Base-by-base conservation (phyloP, 2,113 vertebrate genomes). In the Neolamprologus brichardi region DNA sequence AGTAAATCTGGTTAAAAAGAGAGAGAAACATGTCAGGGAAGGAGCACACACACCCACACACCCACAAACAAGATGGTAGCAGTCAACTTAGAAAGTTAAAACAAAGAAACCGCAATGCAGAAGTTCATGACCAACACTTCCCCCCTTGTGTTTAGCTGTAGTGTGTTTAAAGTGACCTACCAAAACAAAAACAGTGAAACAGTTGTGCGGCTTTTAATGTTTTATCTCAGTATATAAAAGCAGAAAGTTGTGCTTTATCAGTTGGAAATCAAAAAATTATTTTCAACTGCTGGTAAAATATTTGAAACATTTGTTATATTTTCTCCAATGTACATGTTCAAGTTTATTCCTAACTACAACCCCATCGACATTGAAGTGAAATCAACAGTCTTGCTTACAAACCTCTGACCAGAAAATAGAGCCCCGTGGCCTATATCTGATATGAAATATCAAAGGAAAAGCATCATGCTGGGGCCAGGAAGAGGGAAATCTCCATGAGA, bases 381-480 rank as follows among this genome's bases (percentile, higher is more conserved):
- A 54, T 8, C 3, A 46, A 5, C 1, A 1, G 17, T 12, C 23
- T 75, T 30, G 34, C 8, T n/a, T 10, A 90, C 94, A 88, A 6
- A 97, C 96, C 92, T 92, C 84, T 23, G 96, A 96, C 96, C 96
- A 97, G 91, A 90, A 87, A 1, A 25, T 44, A 3, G 96, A 96
- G 60, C 94, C 95, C 17, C 54, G 52, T 0, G 96, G 96, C 37
- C 92, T 92, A 93, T 97, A 97, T 88, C 94, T 92, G 54, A 97
- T 89, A 13, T 95, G 93, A 84, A 96, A 97, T 23, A 34, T 5
- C 2, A 97, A 92, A 2, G 95, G 95, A 81, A 96, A 97, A 2
- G 82, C 64, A 6, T 10, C 2, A 1, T 92, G 28, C 4, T 4
- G 6, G 1, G 91, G 91, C 96, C 96, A 97, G 5, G 96, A 95